These are phyloP conservation scores for Cinclus mexicanus DNA, from an alignment of 2,113 vertebrate genomes.

Conservation along the genomic window DNA sequence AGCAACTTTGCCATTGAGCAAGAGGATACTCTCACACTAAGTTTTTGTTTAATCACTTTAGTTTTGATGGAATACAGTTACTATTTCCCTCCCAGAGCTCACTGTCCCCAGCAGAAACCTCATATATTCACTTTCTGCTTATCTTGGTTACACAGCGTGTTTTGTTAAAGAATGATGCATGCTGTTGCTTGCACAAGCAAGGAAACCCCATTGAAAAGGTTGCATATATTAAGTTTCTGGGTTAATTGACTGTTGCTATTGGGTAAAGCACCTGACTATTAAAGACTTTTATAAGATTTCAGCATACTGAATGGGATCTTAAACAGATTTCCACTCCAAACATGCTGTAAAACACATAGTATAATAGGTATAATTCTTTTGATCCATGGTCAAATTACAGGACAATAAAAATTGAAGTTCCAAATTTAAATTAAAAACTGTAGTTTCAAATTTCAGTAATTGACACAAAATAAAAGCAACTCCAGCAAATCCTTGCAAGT, in stretches of 20 bases:
- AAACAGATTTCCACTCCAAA: neutral
- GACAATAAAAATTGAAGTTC: neutral
- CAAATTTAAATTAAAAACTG: neutral
- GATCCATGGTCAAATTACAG: neutral
- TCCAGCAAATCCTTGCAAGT: neutral
- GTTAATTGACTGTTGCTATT: neutral
- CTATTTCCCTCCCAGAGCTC: neutral
- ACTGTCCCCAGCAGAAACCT: neutral
- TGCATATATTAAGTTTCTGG: neutral
- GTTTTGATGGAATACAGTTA: neutral
- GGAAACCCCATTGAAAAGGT: neutral
- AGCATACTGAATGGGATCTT: neutral
- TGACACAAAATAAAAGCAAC: neutral
- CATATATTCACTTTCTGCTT: neutral
- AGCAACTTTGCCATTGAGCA: neutral
- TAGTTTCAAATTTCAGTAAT: neutral
- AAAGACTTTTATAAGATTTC: neutral
- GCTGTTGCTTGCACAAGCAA: neutral
- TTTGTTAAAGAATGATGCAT: neutral
- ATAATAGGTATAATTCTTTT: neutral
- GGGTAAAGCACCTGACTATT: neutral
- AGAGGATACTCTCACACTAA: neutral
- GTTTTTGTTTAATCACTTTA: neutral
- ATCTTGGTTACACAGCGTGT: neutral
- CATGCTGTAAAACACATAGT: neutral